A percentile compares a stretch with the other conserved stretches of the same genome.
These are phyloP conservation scores for Cyclina sinensis DNA, from an alignment of 1,140 invertebrate species.

Conservation along the genomic window DNA sequence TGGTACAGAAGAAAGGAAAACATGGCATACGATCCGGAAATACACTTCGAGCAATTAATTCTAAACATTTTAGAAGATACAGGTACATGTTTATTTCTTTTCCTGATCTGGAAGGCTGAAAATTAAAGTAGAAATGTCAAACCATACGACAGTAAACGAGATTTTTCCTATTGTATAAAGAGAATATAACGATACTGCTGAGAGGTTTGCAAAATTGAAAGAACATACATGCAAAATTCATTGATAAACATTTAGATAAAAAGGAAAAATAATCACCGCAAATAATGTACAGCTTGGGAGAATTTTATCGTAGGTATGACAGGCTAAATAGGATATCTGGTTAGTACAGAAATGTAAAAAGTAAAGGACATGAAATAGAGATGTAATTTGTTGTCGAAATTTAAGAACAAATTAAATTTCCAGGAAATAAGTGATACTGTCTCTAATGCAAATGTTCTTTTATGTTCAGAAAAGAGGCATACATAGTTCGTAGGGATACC, in stretches of 20 bases:
- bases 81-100: neutral
- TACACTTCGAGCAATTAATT: constrained; percentile 3
- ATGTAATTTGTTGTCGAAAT: too few species aligned
- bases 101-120: neutral
- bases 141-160: neutral
- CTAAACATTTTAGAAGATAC: neutral
- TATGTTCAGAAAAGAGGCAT: constrained; percentile 2
- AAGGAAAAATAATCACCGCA: neutral
- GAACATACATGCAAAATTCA: too few species aligned
- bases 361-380: too few species aligned
- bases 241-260: too few species aligned
- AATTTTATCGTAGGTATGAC: too few species aligned
- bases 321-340: too few species aligned
- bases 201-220: neutral
- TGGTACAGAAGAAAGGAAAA: constrained; percentile 10
- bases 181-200: neutral
- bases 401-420: too few species aligned
- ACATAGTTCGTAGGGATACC: neutral
- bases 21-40: neutral
- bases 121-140: neutral
- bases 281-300: too few species aligned
- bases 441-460: too few species aligned
- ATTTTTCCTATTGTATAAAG: neutral
- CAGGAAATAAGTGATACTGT: too few species aligned
- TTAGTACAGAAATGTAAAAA: too few species aligned